Base-by-base conservation (phyloP, 2,888 invertebrate species). In the Caenorhabditis panamensis region DNA sequence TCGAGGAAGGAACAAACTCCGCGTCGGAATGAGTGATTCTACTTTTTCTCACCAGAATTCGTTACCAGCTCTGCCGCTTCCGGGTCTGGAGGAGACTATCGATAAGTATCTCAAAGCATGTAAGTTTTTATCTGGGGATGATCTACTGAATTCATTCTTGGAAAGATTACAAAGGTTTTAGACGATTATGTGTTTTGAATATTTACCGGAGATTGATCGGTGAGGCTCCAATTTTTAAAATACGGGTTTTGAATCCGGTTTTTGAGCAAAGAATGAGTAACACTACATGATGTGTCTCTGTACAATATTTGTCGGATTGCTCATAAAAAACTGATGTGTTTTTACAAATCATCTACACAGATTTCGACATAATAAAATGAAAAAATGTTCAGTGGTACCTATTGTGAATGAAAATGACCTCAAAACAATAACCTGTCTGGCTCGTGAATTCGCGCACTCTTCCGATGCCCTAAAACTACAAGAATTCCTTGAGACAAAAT, bases 91-190 rank as follows among this genome's bases (percentile, higher is more conserved):
- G n/a, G 86, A 85, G 1, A 83, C 87, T 8, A 72, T 87, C 47
- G 72, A 82, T 2, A 82, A 82, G 51, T 87, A 87, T 68, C 59
- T 86, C 37, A 79, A 84, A 64, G 82, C 79, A 51, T 81, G 87
- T 87, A 66, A 47, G 77, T 78, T 53, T 37, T 24, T 26, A 22
- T 47, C n/a, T 47, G n/a, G 28, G 28, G n/a, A 53, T 11, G 41
- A 6, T 41, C 9, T 31, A 44, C 51, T 58, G 24, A n/a, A n/a
- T n/a, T n/a, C n/a, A n/a, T n/a, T n/a, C n/a, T n/a, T n/a, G 31
- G 31, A 31, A 31, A 31, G 31, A 31, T 20, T 8, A 3, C 36
- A 31, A 31, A 31, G 11, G 58, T 31, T 31, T 31, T 41, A 13
- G 13, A 13, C 41, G 41, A 41, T 13, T 41, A 11, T 41, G 31